phyloP scores from a whole-genome alignment of 2,888 invertebrate species.

The Plebejus melissa region DNA sequence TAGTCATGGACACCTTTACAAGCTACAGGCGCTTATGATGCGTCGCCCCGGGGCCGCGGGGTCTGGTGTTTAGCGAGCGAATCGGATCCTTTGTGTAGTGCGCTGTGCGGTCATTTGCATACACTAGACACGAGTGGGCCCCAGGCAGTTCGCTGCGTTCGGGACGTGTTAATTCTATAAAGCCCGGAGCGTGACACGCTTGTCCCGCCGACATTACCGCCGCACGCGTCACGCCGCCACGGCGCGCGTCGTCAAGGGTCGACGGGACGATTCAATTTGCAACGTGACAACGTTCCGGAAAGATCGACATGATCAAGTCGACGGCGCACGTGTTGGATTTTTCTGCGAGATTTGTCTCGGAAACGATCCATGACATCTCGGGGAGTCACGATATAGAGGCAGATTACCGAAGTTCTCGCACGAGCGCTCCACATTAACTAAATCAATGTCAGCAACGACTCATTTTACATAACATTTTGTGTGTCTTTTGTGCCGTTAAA shows the following conservation, averaged over 20 bases:
- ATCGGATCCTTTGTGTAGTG: not conserved
- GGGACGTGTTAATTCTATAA: not conserved
- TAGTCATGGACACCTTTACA: no score
- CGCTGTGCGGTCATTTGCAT: not conserved
- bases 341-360: not conserved
- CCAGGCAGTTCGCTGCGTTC: not conserved
- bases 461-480: not conserved
- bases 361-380: not conserved
- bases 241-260: not conserved
- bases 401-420: not conserved
- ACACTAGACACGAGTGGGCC: not conserved
- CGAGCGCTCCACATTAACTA: not conserved
- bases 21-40: not conserved
- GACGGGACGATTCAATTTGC: slow-evolving; percentile 2
- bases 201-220: not conserved
- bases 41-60: not conserved
- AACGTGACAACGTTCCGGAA: slow-evolving; percentile 20
- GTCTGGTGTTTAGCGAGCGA: not conserved
- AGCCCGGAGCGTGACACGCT: not conserved
- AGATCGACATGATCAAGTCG: slow-evolving; percentile 5
- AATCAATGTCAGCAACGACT: not conserved
- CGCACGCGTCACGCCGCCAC: not conserved
- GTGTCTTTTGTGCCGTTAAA: not conserved
- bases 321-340: not conserved
- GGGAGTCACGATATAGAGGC: not conserved